A percentile compares a stretch with the other conserved stretches of the same genome.
These are phyloP conservation scores for Pammene fasciana DNA, from an alignment of 2,888 invertebrate species.

Conservation along the genomic window DNA sequence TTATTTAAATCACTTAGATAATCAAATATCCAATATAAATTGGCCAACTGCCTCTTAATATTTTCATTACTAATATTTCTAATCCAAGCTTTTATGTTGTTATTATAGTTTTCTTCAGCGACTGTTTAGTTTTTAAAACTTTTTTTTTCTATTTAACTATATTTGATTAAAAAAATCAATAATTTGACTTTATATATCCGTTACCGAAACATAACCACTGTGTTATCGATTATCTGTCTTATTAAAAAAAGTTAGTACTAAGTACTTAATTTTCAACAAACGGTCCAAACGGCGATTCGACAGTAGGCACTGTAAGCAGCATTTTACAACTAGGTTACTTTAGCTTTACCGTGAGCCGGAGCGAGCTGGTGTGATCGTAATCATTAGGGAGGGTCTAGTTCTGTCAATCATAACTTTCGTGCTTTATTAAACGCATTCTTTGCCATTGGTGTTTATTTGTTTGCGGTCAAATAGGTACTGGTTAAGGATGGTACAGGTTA, in stretches of 20 bases:
- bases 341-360: conserved; percentile 29
- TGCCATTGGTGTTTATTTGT: conserved; percentile 11
- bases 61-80: too few relatives aligned
- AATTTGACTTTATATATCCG: too few relatives aligned
- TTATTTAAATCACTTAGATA: too few relatives aligned
- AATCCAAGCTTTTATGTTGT: too few relatives aligned
- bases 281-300: conserved; percentile 23
- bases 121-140: too few relatives aligned
- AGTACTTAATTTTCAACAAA: conserved; percentile 4
- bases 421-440: conserved; percentile 33
- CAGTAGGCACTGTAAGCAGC: conserved; percentile 13
- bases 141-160: too few relatives aligned
- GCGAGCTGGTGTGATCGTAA: conserved; percentile 22
- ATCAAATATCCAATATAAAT: too few relatives aligned
- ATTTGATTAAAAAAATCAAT: too few relatives aligned
- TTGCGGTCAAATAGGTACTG: neutral
- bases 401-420: conserved; percentile 37
- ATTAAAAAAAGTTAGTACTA: neutral
- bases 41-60: too few relatives aligned
- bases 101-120: too few relatives aligned
- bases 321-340: conserved; percentile 29
- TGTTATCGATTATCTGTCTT: too few relatives aligned
- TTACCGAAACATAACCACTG: too few relatives aligned
- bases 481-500: neutral
- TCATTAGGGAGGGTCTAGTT: conserved; percentile 32